Conservation (phyloP, 2,797 vertebrate genomes). For the Adelosebastes latens region DNA sequence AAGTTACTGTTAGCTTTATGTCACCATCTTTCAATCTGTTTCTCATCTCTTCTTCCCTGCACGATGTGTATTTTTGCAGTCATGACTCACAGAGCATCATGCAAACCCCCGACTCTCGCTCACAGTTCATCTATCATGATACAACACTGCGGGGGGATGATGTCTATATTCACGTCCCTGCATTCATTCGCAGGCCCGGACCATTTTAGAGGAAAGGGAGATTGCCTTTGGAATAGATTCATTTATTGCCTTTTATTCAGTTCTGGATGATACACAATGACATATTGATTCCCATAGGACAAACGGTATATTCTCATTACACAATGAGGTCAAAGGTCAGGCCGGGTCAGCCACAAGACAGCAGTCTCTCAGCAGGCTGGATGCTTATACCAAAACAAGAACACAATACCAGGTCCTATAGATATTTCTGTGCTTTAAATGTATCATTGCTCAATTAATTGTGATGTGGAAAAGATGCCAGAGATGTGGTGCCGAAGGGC, state of each 20-base stretch:
- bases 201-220: slow-evolving; percentile 1
- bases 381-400: background rate
- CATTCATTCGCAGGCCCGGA: background rate
- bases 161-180: slow-evolving; percentile 6
- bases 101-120: background rate
- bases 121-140: slow-evolving; percentile 25
- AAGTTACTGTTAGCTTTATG: background rate
- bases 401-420: background rate
- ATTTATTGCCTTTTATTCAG: background rate
- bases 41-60: background rate
- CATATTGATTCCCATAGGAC: background rate
- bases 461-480: background rate
- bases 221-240: slow-evolving; percentile 1
- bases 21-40: background rate
- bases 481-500: background rate
- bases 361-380: background rate
- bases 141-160: slow-evolving; percentile 15
- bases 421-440: background rate
- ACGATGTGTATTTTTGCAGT: background rate
- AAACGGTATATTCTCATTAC: background rate
- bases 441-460: background rate
- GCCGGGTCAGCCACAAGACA: background rate
- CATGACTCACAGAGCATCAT: background rate
- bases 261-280: background rate
- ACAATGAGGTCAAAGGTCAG: slow-evolving; percentile 15